Evolutionary conservation across 2,113 vertebrate genomes (phyloP).

Genomic region (Hyla sarda): DNA sequence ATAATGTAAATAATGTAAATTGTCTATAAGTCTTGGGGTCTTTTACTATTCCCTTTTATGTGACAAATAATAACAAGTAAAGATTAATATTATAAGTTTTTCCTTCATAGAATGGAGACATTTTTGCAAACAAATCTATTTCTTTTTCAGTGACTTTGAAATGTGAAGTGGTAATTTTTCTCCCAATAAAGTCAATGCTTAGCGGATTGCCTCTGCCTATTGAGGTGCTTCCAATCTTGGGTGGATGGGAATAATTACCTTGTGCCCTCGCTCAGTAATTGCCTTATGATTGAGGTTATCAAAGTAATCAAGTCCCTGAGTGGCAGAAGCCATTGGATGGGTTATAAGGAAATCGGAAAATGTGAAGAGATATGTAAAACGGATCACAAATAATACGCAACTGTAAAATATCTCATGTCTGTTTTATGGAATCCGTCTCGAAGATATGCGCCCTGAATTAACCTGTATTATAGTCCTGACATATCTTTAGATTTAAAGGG

Average conservation of each 20-base stretch:
- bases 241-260: slow-evolving; percentile 89
- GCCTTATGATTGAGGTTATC: slow-evolving; percentile 98
- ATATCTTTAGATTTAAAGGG: neutral
- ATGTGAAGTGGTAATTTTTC: slow-evolving; percentile 72
- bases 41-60: neutral
- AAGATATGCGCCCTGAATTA: neutral
- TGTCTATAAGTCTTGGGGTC: no score
- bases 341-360: slow-evolving; percentile 67
- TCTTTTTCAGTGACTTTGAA: slow-evolving; percentile 71
- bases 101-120: neutral
- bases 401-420: slow-evolving; percentile 59
- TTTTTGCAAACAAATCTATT: slow-evolving; percentile 70
- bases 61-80: neutral
- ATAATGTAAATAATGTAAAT: no score
- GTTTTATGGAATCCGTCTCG: slow-evolving; percentile 55
- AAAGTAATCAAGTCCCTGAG: slow-evolving; percentile 86
- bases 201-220: slow-evolving; percentile 80
- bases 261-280: slow-evolving; percentile 87
- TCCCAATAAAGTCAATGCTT: slow-evolving; percentile 77
- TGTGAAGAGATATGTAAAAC: slow-evolving; percentile 62
- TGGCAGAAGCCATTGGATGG: slow-evolving; percentile 76
- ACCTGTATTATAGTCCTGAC: neutral
- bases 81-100: slow-evolving; percentile 8
- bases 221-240: slow-evolving; percentile 85
- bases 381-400: slow-evolving; percentile 60